Evolutionary conservation across 2,888 invertebrate genomes (phyloP), one percentile per base, ranked within the genome.

Genomic region (Standfussiana lucernea): DNA sequence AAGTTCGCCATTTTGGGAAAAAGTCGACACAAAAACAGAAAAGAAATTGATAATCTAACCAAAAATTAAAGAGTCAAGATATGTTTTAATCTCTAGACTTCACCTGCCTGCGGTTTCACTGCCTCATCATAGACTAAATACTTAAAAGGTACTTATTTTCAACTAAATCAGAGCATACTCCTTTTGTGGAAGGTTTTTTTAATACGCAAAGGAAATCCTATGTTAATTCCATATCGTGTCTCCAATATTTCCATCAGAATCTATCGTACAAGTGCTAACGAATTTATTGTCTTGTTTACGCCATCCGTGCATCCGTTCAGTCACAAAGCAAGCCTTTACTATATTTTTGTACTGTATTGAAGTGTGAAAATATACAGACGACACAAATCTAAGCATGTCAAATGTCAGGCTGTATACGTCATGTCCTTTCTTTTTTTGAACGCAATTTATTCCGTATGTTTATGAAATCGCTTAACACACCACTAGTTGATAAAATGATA

Each of bases 251-350:
- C 65, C 73, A 77, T 73, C 68, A 75, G 69, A 87, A 80, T 82
- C 50, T 82, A 69, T 77, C 88, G 69, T 77, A 40, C 73, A 8
- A 61, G 77, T 84, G 82, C 75, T 88, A 88, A 88, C 78, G 35
- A 83, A 78, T 86, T 83, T 79, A 88, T 82, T 72, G 80, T 50
- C 72, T 40, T 82, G 82, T 86, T 83, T 72, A 80, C 81, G 66
- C 10, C 50, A 68, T 35, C 15, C 47, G 45, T 70, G 47, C 67
- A 71, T 75, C 74, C 75, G 70, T 71, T 62, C 64, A 37, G 47
- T 67, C 32, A 61, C 75, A 72, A 73, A 77, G 64, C 42, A 59
- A 10, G 28, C 15, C 18, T 64, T 62, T 80, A 62, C 67, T 75
- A 64, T 80, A 69, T 72, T 73, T 70, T 75, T 61, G 50, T 75